Base-by-base conservation (phyloP, 2,888 invertebrate genomes). In the Agrenia bidenticulata region DNA sequence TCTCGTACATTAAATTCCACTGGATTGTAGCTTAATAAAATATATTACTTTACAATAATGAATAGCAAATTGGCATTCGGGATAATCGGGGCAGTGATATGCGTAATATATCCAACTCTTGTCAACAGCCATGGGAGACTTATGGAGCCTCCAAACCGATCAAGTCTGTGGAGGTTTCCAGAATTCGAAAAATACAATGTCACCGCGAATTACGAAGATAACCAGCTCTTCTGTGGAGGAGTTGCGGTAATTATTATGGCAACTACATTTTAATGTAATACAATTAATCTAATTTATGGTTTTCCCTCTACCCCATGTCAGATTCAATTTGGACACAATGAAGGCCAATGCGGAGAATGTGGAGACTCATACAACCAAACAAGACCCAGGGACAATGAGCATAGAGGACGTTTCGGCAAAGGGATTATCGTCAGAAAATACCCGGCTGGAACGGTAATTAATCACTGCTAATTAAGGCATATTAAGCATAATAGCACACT, bases 261-360 rank as follows among this genome's bases (percentile, higher is more conserved):
- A 41, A 41, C 13, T 32, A 57, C 21, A 55, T 24, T 13, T 55
- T 17, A 4, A 26, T 49, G 45, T 15, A 17, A 13, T 51, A 19
- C 7, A 51, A 17, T 45, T 9, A 45, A 45, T 17, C 45, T 39
- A 39, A 39, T 15, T 39, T 39, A 7, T 39, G n/a, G 32, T 11
- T 11, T 32, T 32, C 32, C 5, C 11, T 32, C 11, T 4, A 4
- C n/a, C 45, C 15, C n/a, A 9, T 21, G 17, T 9, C 26, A 67
- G 70, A 59, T 66, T 53, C 70, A 70, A 56, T 55, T 67, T n/a
- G 56, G 60, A n/a, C 26, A 59, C 55, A 70, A 70, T 39, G 66
- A 61, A 1, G 70, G 70, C 23, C 50, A 53, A 56, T 70, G 70
- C 45, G 70, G 70, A 11, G 67, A 66, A 50, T 70, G 70, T 27